Conservation (phyloP, 2,113 vertebrate species). For the Morone saxatilis region DNA sequence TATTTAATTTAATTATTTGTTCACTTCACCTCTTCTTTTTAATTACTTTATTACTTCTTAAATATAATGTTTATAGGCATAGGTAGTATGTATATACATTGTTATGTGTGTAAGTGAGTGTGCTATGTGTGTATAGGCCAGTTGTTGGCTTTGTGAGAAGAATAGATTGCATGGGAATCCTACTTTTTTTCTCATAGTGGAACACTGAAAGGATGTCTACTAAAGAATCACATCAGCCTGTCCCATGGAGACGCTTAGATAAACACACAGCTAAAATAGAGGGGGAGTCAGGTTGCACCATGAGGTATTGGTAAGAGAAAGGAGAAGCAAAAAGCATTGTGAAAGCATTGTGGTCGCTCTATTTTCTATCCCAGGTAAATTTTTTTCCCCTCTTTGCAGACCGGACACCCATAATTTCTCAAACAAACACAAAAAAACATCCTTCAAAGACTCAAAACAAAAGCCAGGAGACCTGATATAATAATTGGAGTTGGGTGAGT, state of each 20-base stretch:
- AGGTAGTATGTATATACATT: conserved; percentile 5
- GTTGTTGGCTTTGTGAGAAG: conserved; percentile 67
- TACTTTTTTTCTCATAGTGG: conserved; percentile 68
- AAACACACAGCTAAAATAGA: conserved; percentile 83
- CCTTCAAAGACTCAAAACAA: conserved; percentile 77
- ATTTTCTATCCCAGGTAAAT: conserved; percentile 73
- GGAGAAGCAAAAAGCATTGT: conserved; percentile 79
- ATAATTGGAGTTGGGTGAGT: conserved; percentile 79
- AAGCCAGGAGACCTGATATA: conserved; percentile 79
- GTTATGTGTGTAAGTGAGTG: conserved; percentile 16
- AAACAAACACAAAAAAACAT: conserved; percentile 82
- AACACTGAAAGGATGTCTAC: conserved; percentile 79
- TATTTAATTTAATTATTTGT: background rate
- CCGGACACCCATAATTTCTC: conserved; percentile 81
- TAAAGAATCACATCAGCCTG: conserved; percentile 76
- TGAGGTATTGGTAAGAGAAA: conserved; percentile 79
- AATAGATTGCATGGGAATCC: conserved; percentile 80
- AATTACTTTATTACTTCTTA: background rate
- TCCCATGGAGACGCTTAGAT: conserved; percentile 84
- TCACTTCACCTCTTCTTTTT: background rate
- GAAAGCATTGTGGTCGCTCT: conserved; percentile 81
- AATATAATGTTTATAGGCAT: background rate
- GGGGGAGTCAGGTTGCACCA: conserved; percentile 80
- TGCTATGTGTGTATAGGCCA: conserved; percentile 48
- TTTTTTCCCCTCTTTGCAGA: conserved; percentile 67